Conservation (phyloP, 2,888 invertebrate species). For the Uropetala carovei region DNA sequence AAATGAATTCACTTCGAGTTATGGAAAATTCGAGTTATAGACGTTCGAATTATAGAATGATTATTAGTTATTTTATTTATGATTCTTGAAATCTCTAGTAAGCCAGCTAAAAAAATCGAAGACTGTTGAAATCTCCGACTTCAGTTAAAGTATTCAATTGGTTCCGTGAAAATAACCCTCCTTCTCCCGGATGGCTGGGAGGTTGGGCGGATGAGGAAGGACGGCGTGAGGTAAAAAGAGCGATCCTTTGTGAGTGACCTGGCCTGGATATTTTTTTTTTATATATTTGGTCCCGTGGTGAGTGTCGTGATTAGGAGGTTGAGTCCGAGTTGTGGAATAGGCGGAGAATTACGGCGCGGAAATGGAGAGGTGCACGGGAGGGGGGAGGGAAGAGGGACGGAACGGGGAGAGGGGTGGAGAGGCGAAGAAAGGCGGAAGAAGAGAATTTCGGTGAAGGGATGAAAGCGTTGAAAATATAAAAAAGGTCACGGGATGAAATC, state of each 20-base stretch:
- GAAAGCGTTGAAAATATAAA: too few species aligned
- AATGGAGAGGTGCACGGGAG: not conserved
- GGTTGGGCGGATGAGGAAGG: not conserved
- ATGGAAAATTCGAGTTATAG: too few species aligned
- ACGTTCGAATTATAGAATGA: too few species aligned
- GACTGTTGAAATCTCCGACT: too few species aligned
- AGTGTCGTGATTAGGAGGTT: too few species aligned
- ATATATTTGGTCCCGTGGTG: too few species aligned
- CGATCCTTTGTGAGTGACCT: constrained; percentile 1
- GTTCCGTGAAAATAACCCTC: not conserved
- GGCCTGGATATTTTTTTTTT: constrained; percentile 5
- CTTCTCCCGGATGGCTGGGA: not conserved
- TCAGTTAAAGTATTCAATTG: not conserved
- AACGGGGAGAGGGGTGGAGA: too few species aligned
- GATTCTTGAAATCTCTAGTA: not conserved
- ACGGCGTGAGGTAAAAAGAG: not conserved
- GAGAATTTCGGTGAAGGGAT: too few species aligned
- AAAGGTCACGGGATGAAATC: too few species aligned
- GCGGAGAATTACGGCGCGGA: not conserved
- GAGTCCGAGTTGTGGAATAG: too few species aligned
- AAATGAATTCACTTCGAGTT: too few species aligned
- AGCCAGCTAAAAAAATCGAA: too few species aligned
- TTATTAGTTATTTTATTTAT: not conserved
- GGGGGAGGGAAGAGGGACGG: not conserved
- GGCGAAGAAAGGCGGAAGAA: not conserved